A percentile compares a stretch with the other conserved stretches of the same genome.
Evolutionary conservation across 2,888 invertebrate species (phyloP).

Genomic region (Phragmatobia fuliginosa): DNA sequence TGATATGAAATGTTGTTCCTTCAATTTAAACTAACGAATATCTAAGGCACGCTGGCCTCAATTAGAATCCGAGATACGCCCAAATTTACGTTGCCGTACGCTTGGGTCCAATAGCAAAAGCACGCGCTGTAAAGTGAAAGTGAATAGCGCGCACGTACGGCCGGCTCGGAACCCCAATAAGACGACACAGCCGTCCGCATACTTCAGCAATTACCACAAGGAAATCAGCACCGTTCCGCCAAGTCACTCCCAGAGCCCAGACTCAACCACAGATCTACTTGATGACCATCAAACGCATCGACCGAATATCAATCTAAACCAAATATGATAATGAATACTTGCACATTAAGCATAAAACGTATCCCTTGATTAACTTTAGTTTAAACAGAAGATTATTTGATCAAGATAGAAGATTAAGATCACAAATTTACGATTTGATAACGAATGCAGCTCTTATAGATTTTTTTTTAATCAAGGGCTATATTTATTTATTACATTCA

Average conservation of each 20-base stretch:
- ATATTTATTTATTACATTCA: not conserved
- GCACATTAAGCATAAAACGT: conserved; percentile 29
- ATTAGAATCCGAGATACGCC: conserved; percentile 60
- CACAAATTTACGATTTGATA: not conserved
- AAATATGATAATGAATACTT: conserved; percentile 13
- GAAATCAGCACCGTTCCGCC: conserved; percentile 80
- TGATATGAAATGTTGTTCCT: not conserved
- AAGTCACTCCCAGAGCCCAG: conserved; percentile 62
- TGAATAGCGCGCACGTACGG: conserved; percentile 83
- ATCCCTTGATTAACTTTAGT: conserved; percentile 23
- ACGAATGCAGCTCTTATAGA: not conserved
- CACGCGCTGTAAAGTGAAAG: conserved; percentile 83
- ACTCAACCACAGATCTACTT: conserved; percentile 32
- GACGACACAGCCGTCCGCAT: conserved; percentile 84
- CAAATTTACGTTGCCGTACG: conserved; percentile 61
- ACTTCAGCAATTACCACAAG: conserved; percentile 84
- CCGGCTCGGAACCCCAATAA: conserved; percentile 81
- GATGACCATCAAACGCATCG: conserved; percentile 7
- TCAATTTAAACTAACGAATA: conserved; percentile 15
- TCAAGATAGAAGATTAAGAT: not conserved
- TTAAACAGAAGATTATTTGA: conserved; percentile 16
- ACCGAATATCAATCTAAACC: conserved; percentile 25
- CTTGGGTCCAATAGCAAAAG: conserved; percentile 69
- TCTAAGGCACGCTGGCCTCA: conserved; percentile 53
- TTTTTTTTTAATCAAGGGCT: conserved; percentile 20